Conservation (phyloP, 1,140 invertebrate genomes). For the Mactra quadrangularis region DNA sequence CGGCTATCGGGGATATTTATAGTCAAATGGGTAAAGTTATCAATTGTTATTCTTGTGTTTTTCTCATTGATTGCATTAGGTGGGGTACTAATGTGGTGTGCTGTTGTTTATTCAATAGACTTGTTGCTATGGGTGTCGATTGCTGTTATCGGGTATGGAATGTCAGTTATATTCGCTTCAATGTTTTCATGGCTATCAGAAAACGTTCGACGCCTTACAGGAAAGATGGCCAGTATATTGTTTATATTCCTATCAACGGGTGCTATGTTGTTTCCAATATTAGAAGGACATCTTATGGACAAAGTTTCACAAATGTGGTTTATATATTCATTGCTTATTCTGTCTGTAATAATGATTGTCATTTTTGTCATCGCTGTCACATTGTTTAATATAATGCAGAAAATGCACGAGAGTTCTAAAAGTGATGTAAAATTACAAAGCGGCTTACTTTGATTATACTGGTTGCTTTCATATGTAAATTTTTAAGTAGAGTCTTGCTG, state of each 20-base stretch:
- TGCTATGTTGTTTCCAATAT: constrained; percentile 34
- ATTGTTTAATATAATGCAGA: constrained; percentile 6
- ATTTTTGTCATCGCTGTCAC: constrained; percentile 7
- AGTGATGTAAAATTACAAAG: no score
- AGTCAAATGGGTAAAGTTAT: constrained; percentile 13
- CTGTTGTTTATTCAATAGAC: constrained; percentile 30
- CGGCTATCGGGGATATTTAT: constrained; percentile 41
- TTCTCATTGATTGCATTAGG: constrained; percentile 5
- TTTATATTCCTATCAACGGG: constrained; percentile 36
- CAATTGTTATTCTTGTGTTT: constrained; percentile 25
- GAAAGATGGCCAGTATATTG: constrained; percentile 47
- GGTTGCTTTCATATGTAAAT: no score
- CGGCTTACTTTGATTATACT: no score
- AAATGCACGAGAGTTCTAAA: not conserved
- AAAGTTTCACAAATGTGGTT: constrained; percentile 52
- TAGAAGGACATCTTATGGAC: constrained; percentile 41
- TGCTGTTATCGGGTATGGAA: constrained; percentile 25
- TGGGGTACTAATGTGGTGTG: constrained; percentile 17
- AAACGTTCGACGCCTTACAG: constrained; percentile 33
- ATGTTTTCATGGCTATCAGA: constrained; percentile 51
- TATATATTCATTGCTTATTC: constrained; percentile 32
- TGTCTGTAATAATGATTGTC: not conserved
- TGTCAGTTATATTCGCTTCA: constrained; percentile 55
- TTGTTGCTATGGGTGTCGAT: constrained; percentile 17
- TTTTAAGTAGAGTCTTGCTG: no score